Evolutionary conservation across 2,888 invertebrate genomes (phyloP).

Genomic region (Dicyrtoma fusca): DNA sequence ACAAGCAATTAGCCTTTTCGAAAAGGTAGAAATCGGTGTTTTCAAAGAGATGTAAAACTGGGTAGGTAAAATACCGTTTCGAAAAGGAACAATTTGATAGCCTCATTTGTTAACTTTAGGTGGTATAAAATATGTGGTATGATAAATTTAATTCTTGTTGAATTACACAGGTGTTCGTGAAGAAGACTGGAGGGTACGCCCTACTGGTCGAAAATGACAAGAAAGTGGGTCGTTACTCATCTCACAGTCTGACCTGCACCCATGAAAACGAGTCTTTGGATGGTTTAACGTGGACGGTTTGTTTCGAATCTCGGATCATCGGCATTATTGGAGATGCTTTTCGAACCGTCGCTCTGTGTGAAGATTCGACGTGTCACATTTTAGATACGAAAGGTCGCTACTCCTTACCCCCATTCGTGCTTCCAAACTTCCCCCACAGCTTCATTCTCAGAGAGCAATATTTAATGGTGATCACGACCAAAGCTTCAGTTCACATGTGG

Average conservation of each 20-base stretch:
- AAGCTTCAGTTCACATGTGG: conserved; percentile 66
- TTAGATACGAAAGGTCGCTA: conserved; percentile 63
- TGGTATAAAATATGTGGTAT: not conserved
- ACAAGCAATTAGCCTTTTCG: too few relatives aligned
- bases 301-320: conserved; percentile 67
- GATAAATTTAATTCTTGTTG: not conserved
- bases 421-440: conserved; percentile 67
- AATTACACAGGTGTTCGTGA: conserved; percentile 9
- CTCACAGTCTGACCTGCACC: conserved; percentile 44
- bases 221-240: not conserved
- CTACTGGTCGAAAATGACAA: conserved; percentile 24
- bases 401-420: conserved; percentile 64
- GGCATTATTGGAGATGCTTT: conserved; percentile 65
- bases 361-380: conserved; percentile 70
- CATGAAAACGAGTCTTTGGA: conserved; percentile 57
- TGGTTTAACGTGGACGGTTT: conserved; percentile 72
- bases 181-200: conserved; percentile 23
- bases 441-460: conserved; percentile 63
- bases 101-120: too few relatives aligned
- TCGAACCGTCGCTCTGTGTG: conserved; percentile 68
- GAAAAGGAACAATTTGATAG: too few relatives aligned
- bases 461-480: conserved; percentile 65
- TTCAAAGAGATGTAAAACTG: too few relatives aligned
- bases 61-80: too few relatives aligned
- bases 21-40: too few relatives aligned